Evolutionary conservation across 2,888 invertebrate genomes (phyloP).

Genomic region (Rhingia campestris): DNA sequence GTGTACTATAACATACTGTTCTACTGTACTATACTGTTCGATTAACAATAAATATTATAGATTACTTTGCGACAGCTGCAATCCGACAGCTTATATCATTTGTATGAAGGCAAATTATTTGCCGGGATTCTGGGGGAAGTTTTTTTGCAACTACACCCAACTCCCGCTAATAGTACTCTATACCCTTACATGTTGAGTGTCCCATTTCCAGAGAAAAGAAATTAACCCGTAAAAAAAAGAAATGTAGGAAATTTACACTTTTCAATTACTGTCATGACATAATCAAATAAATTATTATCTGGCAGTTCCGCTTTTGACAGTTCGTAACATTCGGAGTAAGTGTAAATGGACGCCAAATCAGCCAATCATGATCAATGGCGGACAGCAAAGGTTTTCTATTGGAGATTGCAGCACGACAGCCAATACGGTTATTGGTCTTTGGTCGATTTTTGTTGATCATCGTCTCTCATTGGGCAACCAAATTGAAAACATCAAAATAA

Average conservation of each 20-base stretch:
- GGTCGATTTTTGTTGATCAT: conserved; percentile 77
- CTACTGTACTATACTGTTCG: no score
- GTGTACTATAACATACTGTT: no score
- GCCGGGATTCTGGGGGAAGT: no score
- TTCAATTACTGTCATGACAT: conserved; percentile 13
- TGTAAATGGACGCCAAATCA: conserved; percentile 78
- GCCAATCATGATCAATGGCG: conserved; percentile 78
- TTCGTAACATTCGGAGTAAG: conserved; percentile 70
- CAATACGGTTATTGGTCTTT: conserved; percentile 76
- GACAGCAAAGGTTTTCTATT: conserved; percentile 77
- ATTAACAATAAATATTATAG: no score
- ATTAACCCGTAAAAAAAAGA: no score
- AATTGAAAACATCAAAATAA: conserved; percentile 75
- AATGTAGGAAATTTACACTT: neutral
- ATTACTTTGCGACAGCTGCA: no score
- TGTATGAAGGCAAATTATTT: no score
- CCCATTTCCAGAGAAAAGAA: no score
- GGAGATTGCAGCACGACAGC: conserved; percentile 76
- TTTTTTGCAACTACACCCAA: no score
- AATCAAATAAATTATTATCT: conserved; percentile 1
- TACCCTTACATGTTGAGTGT: no score
- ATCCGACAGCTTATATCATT: no score
- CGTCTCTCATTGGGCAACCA: conserved; percentile 76
- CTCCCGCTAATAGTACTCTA: no score
- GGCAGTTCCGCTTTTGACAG: conserved; percentile 68